phyloP scores from a whole-genome alignment of 2,797 vertebrate genomes.

The Pachyuromys duprasi region DNA sequence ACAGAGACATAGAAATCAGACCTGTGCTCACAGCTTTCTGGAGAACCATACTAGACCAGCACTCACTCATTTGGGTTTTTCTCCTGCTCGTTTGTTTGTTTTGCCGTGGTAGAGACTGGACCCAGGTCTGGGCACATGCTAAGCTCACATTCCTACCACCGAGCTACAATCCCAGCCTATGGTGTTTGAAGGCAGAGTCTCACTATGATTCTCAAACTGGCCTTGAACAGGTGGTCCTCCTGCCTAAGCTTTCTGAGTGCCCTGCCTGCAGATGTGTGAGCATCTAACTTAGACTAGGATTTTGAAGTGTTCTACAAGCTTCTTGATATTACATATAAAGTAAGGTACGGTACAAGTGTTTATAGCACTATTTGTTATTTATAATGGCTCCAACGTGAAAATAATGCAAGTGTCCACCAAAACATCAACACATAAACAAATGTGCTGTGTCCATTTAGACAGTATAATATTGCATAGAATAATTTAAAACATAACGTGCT shows the following conservation, averaged over 20 bases:
- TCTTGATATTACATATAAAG: neutral
- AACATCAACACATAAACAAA: neutral
- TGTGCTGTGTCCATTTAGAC: neutral
- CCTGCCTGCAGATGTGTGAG: neutral
- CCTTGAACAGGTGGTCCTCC: neutral
- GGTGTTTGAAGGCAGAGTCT: neutral
- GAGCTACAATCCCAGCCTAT: neutral
- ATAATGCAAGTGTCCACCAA: neutral
- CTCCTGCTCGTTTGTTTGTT: too few species aligned
- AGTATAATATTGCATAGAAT: neutral
- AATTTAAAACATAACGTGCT: neutral
- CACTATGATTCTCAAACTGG: neutral
- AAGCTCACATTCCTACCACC: neutral
- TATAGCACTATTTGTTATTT: neutral
- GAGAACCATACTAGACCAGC: neutral
- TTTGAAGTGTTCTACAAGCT: neutral
- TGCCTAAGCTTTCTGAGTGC: neutral
- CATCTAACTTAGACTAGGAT: neutral
- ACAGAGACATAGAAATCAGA: neutral
- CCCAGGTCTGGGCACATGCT: neutral
- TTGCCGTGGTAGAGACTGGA: neutral
- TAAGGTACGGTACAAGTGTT: neutral
- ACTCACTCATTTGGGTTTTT: neutral
- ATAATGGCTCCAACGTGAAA: neutral
- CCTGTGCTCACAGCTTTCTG: neutral